Base-by-base conservation (phyloP, 2,113 vertebrate genomes). In the Synchiropus splendidus region DNA sequence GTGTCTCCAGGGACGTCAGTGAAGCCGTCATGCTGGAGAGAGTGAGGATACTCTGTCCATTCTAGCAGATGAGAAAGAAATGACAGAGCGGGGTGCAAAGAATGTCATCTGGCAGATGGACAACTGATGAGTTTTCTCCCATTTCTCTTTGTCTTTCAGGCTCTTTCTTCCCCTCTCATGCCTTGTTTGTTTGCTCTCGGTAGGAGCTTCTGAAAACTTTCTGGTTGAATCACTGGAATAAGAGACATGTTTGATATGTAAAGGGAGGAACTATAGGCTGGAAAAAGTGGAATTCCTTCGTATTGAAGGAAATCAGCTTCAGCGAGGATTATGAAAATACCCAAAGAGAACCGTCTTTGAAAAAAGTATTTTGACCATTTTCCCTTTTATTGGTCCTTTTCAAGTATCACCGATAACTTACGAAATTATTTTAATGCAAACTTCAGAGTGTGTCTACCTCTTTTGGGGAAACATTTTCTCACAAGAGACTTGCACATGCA, bases 51-150 rank as follows among this genome's bases (percentile, higher is more conserved):
- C 61, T 70, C 79, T 83, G 83, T 82, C 85, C 82, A 79, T 83
- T 78, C 72, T 48, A 73, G 72, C 75, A 81, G 74, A 83, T 82
- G 79, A 82, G 74, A 78, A 74, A 71, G 72, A 83, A 78, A 85
- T 85, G 84, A 84, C 83, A 83, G 81, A 70, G 73, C 58, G 69
- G 21, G 79, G 50, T 85, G 85, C 83, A 86, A 85, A 85, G 82
- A 70, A 80, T 83, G 79, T 79, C 86, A 82, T 85, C 80, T 66
- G 56, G 72, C 73, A 77, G 82, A 82, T 76, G 81, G 82, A 86
- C 84, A 85, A 75, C 77, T 85, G 83, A 85, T 84, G 83, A 78
- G 61, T 69, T 76, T 77, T 63, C 64, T 72, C 49, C 48, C 42
- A 59, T 62, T 52, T 67, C 54, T 67, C 66, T 78, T 68, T 73